These are phyloP conservation scores for Armadillidium nasatum DNA, from an alignment of 1,140 invertebrate species.

Conservation along the genomic window DNA sequence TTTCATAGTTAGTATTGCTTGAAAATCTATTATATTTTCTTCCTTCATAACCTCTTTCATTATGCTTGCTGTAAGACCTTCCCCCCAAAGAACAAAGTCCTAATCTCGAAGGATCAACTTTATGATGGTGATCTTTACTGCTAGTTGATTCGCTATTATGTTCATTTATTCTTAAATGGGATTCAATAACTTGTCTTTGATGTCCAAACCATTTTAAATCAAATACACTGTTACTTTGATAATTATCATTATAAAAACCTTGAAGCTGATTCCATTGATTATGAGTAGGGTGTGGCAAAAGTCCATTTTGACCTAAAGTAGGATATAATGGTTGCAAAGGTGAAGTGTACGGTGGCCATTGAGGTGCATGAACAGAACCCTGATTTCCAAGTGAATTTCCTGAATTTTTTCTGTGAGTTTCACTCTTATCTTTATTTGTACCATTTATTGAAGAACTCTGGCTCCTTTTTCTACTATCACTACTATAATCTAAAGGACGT, in stretches of 20 bases:
- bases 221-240: not conserved
- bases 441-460: not conserved
- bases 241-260: not conserved
- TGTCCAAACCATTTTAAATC: not conserved
- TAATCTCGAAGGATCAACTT: not conserved
- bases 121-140: not conserved
- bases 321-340: not conserved
- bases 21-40: not conserved
- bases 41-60: not conserved
- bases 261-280: not conserved
- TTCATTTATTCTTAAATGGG: not conserved
- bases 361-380: not conserved
- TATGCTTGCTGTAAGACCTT: not conserved
- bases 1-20: not conserved
- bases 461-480: not conserved
- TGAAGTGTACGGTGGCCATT: not conserved
- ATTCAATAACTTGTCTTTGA: not conserved
- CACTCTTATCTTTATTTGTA: not conserved
- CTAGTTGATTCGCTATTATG: not conserved
- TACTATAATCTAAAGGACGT: conserved; percentile 2
- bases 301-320: not conserved
- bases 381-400: not conserved
- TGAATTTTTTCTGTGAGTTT: not conserved
- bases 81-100: not conserved
- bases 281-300: not conserved